Evolutionary conservation across 1,140 invertebrate genomes (phyloP).

Genomic region (Caerostris darwini): DNA sequence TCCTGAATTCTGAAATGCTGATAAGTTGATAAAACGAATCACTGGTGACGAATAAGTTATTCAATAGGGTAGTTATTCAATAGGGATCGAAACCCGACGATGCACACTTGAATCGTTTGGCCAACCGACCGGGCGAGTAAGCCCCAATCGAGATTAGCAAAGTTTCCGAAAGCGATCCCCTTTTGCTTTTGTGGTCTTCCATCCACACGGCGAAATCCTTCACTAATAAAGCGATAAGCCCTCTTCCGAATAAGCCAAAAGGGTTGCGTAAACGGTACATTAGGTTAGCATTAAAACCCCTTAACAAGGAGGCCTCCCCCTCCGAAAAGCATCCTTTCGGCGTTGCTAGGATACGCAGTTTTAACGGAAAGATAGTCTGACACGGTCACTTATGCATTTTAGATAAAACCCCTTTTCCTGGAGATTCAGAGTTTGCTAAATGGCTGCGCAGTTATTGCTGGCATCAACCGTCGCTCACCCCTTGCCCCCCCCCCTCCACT

Average conservation of each 20-base stretch:
- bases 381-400: slow-evolving; percentile 59
- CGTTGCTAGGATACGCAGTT: slow-evolving; percentile 68
- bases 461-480: background rate
- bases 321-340: background rate
- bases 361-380: slow-evolving; percentile 23
- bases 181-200: slow-evolving; percentile 14
- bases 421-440: slow-evolving; percentile 12
- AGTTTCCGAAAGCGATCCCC: background rate
- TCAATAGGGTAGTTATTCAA: background rate
- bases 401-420: slow-evolving; percentile 66
- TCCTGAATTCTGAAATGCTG: background rate
- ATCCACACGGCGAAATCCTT: background rate
- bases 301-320: slow-evolving; percentile 53
- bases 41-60: background rate
- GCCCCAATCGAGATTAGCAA: slow-evolving; percentile 17
- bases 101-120: slow-evolving; percentile 5
- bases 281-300: slow-evolving; percentile 65
- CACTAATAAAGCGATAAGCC: slow-evolving; percentile 46
- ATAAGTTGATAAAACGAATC: background rate
- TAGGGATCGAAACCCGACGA: background rate
- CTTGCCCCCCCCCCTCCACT: background rate
- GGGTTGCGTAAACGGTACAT: slow-evolving; percentile 59
- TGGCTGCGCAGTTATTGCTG: slow-evolving; percentile 48
- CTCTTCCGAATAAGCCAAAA: slow-evolving; percentile 11
- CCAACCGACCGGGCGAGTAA: background rate